Evolutionary conservation across 2,888 invertebrate genomes (phyloP).

Genomic region (Cephus spinipes): DNA sequence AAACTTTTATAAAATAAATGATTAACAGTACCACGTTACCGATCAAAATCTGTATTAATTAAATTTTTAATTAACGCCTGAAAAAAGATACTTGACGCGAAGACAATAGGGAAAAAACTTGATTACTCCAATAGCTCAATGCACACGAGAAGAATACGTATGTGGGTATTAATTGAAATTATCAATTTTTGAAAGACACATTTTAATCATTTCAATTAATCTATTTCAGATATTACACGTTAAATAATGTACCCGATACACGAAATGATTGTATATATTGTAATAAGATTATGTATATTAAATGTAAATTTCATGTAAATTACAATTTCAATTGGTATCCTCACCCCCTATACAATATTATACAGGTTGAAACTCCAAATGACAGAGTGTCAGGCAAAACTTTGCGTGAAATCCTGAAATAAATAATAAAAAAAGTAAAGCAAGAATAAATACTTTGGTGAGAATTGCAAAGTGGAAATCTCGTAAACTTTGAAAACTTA

Average conservation of each 20-base stretch:
- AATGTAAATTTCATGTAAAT: not conserved
- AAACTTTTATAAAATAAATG: not conserved
- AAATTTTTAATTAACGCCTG: not conserved
- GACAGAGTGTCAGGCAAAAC: not conserved
- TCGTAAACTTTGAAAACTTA: not conserved
- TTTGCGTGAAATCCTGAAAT: not conserved
- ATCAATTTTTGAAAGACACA: slow-evolving; percentile 21
- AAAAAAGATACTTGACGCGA: slow-evolving; percentile 17
- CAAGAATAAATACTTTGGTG: not conserved
- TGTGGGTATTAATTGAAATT: slow-evolving; percentile 20
- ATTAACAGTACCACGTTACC: not conserved
- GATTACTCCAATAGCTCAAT: not conserved
- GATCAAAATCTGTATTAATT: not conserved
- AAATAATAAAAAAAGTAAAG: not conserved
- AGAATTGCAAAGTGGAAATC: not conserved
- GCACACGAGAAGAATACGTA: not conserved
- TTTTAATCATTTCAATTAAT: slow-evolving; percentile 18
- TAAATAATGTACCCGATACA: not conserved
- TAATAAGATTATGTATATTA: not conserved
- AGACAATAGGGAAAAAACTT: slow-evolving; percentile 9
- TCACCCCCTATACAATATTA: not conserved
- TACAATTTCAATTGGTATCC: not conserved
- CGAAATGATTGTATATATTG: not conserved
- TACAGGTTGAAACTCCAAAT: not conserved
- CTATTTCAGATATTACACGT: not conserved